Conservation (phyloP, 2,797 vertebrate genomes). For the Argya squamiceps region DNA sequence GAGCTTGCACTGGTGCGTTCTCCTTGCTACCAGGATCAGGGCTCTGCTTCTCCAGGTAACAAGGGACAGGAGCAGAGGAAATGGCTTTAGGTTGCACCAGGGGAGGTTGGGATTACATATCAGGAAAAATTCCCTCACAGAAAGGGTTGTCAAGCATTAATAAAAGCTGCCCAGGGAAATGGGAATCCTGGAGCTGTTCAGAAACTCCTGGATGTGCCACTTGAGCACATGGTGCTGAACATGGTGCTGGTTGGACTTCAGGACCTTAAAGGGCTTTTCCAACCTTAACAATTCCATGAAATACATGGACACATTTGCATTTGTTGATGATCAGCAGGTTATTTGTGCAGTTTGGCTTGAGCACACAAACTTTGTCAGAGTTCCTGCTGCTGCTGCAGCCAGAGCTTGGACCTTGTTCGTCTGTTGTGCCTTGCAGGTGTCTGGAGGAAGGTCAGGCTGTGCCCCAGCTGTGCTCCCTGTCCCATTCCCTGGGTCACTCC, state of each 20-base stretch:
- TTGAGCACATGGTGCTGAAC: fast-evolving
- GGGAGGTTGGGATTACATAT: fast-evolving
- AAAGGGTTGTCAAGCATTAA: fast-evolving
- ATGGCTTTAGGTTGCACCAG: fast-evolving
- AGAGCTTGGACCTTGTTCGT: fast-evolving
- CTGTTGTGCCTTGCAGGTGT: fast-evolving
- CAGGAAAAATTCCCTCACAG: neutral
- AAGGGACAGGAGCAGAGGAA: neutral
- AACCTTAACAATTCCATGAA: fast-evolving
- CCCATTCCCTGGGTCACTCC: neutral
- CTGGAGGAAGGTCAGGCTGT: neutral
- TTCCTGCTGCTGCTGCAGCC: neutral
- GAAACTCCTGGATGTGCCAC: fast-evolving
- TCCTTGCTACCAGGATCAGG: neutral
- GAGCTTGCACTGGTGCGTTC: neutral
- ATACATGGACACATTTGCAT: fast-evolving
- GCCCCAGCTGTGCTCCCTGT: neutral
- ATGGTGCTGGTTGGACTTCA: fast-evolving
- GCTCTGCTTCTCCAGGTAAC: neutral
- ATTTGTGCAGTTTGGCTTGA: fast-evolving
- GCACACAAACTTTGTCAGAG: fast-evolving
- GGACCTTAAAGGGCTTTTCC: fast-evolving
- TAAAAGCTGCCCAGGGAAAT: fast-evolving
- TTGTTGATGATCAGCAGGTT: fast-evolving
- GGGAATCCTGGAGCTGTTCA: neutral